phyloP scores from a whole-genome alignment of 1,140 invertebrate genomes.

The Bombus impatiens region DNA sequence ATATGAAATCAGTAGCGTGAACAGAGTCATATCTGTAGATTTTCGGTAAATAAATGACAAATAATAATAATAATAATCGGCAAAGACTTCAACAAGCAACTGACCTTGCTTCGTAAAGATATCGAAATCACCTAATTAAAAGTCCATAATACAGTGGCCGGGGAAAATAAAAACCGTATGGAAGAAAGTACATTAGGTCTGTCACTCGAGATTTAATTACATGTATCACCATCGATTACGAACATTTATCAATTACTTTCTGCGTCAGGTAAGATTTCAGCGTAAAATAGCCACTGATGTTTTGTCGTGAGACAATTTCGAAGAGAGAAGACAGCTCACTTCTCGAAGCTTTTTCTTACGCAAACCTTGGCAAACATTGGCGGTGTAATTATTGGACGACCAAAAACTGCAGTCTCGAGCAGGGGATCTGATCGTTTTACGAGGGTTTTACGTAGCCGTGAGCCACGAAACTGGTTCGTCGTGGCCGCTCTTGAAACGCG shows the following conservation, averaged over 20 bases:
- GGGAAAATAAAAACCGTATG: too few relatives aligned
- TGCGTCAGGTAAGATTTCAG: neutral
- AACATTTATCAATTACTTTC: neutral
- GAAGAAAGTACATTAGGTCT: too few relatives aligned
- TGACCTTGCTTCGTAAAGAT: too few relatives aligned
- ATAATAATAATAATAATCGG: too few relatives aligned
- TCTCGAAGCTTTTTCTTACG: neutral
- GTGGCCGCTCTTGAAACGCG: neutral
- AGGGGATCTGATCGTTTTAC: conserved; percentile 15
- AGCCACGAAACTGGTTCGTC: conserved; percentile 32
- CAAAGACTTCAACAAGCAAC: too few relatives aligned
- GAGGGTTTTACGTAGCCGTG: neutral
- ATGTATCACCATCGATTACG: neutral
- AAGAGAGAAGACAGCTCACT: neutral
- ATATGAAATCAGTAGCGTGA: too few relatives aligned
- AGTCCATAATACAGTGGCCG: too few relatives aligned
- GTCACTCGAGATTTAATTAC: too few relatives aligned
- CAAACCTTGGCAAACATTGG: neutral
- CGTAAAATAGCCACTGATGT: neutral
- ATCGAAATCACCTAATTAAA: too few relatives aligned
- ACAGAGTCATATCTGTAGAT: too few relatives aligned
- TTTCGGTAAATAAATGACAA: too few relatives aligned
- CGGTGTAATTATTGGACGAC: neutral
- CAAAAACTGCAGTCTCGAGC: conserved; percentile 5
- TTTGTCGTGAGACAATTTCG: neutral